A percentile compares a stretch with the other conserved stretches of the same genome.
phyloP scores from a whole-genome alignment of 1,140 invertebrate species.

The Prorops nasuta region DNA sequence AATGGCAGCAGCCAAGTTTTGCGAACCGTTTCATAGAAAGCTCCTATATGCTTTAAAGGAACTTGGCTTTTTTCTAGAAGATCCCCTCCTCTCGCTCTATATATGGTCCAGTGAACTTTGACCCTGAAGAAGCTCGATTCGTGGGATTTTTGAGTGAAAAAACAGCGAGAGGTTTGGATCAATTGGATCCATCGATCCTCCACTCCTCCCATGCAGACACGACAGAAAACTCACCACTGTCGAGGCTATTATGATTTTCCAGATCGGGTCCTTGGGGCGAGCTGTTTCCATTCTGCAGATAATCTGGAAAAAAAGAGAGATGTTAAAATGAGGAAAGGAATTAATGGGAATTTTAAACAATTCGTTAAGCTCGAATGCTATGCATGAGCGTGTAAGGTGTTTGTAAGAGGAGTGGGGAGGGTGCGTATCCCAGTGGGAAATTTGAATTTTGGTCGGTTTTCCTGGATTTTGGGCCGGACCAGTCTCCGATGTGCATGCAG shows the following conservation, averaged over 20 bases:
- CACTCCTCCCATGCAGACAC: no score
- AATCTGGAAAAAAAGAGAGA: constrained; percentile 31
- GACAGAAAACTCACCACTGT: constrained; percentile 48
- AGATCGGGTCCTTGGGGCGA: constrained; percentile 36
- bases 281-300: constrained; percentile 26
- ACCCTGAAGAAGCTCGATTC: no score
- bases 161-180: no score
- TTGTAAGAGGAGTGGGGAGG: constrained; percentile 29
- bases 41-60: no score
- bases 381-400: neutral
- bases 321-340: neutral
- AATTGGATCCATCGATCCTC: no score
- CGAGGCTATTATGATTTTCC: constrained; percentile 47
- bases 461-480: constrained; percentile 19
- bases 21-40: no score
- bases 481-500: constrained; percentile 26
- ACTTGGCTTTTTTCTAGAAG: no score
- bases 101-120: no score
- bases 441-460: constrained; percentile 35
- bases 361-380: no score
- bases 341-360: neutral
- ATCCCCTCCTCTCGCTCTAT: no score
- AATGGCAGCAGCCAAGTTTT: no score
- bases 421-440: constrained; percentile 31
- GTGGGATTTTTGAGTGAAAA: no score